Base-by-base conservation (phyloP, 2,888 invertebrate genomes). In the Agonopterix arenella region DNA sequence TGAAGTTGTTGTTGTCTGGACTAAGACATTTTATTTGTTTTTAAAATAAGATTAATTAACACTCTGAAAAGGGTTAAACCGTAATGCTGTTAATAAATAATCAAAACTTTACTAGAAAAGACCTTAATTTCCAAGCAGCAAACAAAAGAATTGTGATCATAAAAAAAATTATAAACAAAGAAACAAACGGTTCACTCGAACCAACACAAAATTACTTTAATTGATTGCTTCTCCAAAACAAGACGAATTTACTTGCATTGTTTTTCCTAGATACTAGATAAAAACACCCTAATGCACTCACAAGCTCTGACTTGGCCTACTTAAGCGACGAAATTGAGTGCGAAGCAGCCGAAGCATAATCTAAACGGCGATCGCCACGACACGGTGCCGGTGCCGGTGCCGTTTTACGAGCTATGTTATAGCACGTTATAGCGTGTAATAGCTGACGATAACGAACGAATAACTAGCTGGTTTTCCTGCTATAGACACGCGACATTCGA, bases 251-350 rank as follows among this genome's bases (percentile, higher is more conserved):
- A 40, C 9, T 40, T 4, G n/a, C n/a, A 40, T 40, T 40, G 4
- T 40, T 40, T 40, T 40, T 40, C 40, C 10, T 40, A 40, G 40
- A 40, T 40, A 40, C 9, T n/a, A 40, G 40, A 40, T 40, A 40
- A 40, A 38, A n/a, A 40, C 40, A n/a, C 40, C 40, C 40, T 40
- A 40, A 40, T 40, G n/a, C 5, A 43, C 9, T 11, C 16, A 43
- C 43, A n/a, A 18, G 11, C 45, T 37, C 46, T 41, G 49, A 51
- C 52, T 45, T 45, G 55, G 48, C 59, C 59, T 58, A 58, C 55
- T 57, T 56, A 59, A 50, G 56, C 59, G 70, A 68, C 71, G 61
- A 68, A 73, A 74, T 74, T 69, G 68, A 68, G 75, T 73, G 70
- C 64, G 68, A 64, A 49, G 8, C 38, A 45, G 10, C 70, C 63